Evolutionary conservation across 2,888 invertebrate genomes (phyloP).

Genomic region (Anthophora plumipes): DNA sequence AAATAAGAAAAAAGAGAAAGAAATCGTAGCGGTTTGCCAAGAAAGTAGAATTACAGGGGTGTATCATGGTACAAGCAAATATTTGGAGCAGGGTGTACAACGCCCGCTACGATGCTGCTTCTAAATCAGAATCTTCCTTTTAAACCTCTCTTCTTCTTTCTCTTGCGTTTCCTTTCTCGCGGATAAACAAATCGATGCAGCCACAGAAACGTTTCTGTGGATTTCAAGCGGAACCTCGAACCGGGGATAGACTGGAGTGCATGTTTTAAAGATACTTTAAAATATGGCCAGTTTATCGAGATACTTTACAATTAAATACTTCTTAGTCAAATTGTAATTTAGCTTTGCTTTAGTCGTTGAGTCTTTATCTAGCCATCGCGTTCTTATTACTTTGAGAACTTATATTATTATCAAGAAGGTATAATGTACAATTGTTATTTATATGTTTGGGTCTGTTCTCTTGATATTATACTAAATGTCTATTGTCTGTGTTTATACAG

Average conservation of each 20-base stretch:
- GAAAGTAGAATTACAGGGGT: neutral
- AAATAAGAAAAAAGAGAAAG: neutral
- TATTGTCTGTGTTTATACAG: too few relatives aligned
- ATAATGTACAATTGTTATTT: too few relatives aligned
- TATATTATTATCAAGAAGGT: too few relatives aligned
- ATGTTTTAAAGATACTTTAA: neutral
- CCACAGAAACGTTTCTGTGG: neutral
- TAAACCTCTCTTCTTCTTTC: neutral
- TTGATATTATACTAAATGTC: too few relatives aligned
- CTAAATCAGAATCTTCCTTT: constrained; percentile 16
- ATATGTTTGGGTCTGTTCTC: too few relatives aligned
- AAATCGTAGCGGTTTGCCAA: neutral
- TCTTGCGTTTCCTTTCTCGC: neutral
- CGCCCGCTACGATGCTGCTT: neutral
- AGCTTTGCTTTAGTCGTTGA: too few relatives aligned
- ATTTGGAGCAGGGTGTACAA: neutral
- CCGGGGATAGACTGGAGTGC: neutral
- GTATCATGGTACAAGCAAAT: neutral
- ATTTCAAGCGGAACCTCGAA: neutral
- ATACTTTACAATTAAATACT: neutral
- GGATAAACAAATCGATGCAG: constrained; percentile 9
- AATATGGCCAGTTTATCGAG: neutral
- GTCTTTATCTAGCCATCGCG: too few relatives aligned
- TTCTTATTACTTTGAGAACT: too few relatives aligned
- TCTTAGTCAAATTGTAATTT: neutral